A percentile compares a stretch with the other conserved stretches of the same genome.
Conservation (phyloP, 2,113 vertebrate species). For the Lutjanus erythropterus region DNA sequence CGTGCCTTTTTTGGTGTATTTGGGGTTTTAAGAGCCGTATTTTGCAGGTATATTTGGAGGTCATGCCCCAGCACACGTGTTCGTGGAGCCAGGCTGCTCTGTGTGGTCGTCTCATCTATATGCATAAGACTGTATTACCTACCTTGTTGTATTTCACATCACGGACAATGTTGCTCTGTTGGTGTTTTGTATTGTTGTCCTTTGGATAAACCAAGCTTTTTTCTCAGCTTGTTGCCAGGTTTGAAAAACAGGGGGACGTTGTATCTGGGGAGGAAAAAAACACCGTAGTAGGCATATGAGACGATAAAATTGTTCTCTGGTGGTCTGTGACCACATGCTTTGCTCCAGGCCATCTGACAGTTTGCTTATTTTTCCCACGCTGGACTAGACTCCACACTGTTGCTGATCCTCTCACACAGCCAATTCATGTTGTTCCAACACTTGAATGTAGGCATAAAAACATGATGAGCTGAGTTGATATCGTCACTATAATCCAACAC, state of each 20-base stretch:
- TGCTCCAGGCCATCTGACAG: slow-evolving; percentile 23
- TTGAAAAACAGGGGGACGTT: slow-evolving; percentile 9
- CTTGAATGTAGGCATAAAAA: neutral
- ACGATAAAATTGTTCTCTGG: slow-evolving; percentile 24
- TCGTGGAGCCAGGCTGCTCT: neutral
- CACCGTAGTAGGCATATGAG: neutral
- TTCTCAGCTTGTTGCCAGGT: slow-evolving; percentile 16
- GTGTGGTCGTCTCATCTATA: slow-evolving; percentile 23
- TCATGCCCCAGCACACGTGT: neutral
- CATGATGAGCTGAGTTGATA: slow-evolving; percentile 5
- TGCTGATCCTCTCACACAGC: neutral
- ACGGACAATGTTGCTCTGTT: neutral
- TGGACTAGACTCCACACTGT: neutral
- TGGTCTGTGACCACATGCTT: slow-evolving; percentile 17
- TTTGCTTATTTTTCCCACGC: neutral
- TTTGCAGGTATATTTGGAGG: neutral
- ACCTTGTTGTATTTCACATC: slow-evolving; percentile 18
- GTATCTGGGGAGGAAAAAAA: neutral
- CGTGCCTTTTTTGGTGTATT: too few relatives aligned
- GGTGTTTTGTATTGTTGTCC: slow-evolving; percentile 26
- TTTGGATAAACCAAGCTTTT: slow-evolving; percentile 3
- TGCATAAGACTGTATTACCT: neutral
- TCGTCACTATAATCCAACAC: neutral
- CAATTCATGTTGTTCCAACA: slow-evolving; percentile 8
- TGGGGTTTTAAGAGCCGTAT: too few relatives aligned